phyloP scores from a whole-genome alignment of 1,140 invertebrate genomes.

The Agraylea sexmaculata region DNA sequence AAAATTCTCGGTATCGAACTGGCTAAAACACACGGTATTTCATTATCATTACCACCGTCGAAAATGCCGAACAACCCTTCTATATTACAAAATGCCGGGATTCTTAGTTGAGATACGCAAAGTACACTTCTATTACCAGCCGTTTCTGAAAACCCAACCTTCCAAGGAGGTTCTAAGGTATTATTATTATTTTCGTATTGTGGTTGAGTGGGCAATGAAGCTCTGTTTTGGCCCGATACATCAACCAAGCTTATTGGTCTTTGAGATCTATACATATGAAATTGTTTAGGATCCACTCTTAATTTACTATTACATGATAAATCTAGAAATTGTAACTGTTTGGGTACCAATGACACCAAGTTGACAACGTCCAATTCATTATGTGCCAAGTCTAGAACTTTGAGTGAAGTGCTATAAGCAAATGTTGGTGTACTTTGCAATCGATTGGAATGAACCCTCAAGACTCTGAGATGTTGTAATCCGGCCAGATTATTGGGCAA shows the following conservation, averaged over 20 bases:
- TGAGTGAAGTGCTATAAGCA: constrained; percentile 56
- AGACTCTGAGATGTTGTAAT: constrained; percentile 56
- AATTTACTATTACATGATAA: constrained; percentile 70
- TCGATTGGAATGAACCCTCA: constrained; percentile 72
- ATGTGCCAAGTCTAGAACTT: constrained; percentile 73
- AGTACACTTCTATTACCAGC: constrained; percentile 58
- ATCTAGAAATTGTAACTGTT: constrained; percentile 72
- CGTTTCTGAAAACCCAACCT: constrained; percentile 74
- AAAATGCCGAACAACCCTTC: constrained; percentile 74
- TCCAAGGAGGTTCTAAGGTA: constrained; percentile 54
- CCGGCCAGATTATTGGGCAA: constrained; percentile 65
- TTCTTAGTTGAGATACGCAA: constrained; percentile 61
- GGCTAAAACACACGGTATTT: constrained; percentile 53
- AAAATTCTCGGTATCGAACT: constrained; percentile 63
- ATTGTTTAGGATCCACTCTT: constrained; percentile 69
- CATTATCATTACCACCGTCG: constrained; percentile 59
- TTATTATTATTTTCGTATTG: constrained; percentile 45
- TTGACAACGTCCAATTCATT: constrained; percentile 72
- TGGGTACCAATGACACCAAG: constrained; percentile 59
- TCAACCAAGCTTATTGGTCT: constrained; percentile 70
- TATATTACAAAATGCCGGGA: constrained; percentile 62
- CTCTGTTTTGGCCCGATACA: constrained; percentile 64
- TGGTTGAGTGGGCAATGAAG: constrained; percentile 48
- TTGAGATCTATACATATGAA: constrained; percentile 64
- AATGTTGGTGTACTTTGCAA: constrained; percentile 63